Percentiles rank a stretch among this genome's conserved stretches.
These are phyloP conservation scores for Spheniscus mendiculus DNA, from an alignment of 2,113 vertebrate genomes.

Conservation along the genomic window DNA sequence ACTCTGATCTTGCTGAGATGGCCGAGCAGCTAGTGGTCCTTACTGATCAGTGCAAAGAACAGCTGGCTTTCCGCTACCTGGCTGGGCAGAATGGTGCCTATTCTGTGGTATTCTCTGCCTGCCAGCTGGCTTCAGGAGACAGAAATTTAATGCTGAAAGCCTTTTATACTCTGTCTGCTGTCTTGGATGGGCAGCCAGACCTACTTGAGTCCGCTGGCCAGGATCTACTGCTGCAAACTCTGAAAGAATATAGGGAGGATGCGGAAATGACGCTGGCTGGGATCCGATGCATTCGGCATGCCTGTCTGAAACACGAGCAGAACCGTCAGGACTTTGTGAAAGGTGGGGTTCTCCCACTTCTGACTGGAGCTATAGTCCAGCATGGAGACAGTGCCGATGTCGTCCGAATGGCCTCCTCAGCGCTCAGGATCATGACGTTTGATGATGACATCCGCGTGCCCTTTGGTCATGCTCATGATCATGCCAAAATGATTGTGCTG, in stretches of 20 bases:
- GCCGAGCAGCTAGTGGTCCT: conserved; percentile 70
- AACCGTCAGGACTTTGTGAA: conserved; percentile 89
- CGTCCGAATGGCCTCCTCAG: conserved; percentile 78
- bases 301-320: conserved; percentile 91
- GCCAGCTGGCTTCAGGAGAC: conserved; percentile 66
- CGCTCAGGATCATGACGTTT: conserved; percentile 90
- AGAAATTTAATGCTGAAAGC: conserved; percentile 54
- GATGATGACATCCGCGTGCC: conserved; percentile 92
- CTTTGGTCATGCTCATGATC: conserved; percentile 91
- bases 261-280: conserved; percentile 53
- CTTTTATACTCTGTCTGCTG: conserved; percentile 73
- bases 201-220: conserved; percentile 83
- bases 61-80: conserved; percentile 84
- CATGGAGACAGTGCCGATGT: conserved; percentile 70
- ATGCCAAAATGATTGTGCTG: conserved; percentile 90
- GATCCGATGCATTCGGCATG: conserved; percentile 77
- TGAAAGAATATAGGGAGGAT: conserved; percentile 50
- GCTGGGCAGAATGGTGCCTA: conserved; percentile 90
- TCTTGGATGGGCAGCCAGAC: conserved; percentile 92
- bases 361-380: conserved; percentile 72
- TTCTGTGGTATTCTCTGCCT: conserved; percentile 81
- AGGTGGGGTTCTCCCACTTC: conserved; percentile 76
- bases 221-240: conserved; percentile 74
- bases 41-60: conserved; percentile 80
- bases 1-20: not conserved